phyloP scores from a whole-genome alignment of 2,797 vertebrate genomes.

The Phrynocephalus forsythii region DNA sequence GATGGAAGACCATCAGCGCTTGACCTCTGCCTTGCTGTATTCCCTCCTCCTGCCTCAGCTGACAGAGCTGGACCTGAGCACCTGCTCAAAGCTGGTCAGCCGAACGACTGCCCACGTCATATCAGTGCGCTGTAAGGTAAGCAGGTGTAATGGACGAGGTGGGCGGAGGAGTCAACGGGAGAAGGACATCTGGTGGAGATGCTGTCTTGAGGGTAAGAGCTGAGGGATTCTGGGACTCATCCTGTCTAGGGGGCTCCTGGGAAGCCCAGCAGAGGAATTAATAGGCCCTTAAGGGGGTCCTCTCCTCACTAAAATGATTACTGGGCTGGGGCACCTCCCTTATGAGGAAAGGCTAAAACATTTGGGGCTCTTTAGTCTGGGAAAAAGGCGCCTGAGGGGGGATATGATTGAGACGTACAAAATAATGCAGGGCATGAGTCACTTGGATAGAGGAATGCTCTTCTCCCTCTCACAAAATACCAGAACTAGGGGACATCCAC shows the following conservation, averaged over 20 bases:
- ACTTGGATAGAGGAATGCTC: no score
- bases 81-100: background rate
- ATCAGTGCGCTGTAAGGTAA: background rate
- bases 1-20: background rate
- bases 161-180: background rate
- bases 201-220: background rate
- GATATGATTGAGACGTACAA: no score
- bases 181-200: background rate
- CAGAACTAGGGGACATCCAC: no score
- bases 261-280: background rate
- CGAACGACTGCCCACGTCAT: background rate
- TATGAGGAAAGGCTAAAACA: no score
- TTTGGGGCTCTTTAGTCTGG: no score
- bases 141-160: background rate
- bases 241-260: no score
- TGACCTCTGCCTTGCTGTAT: background rate
- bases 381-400: no score
- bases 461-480: no score
- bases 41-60: background rate
- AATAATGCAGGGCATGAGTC: no score
- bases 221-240: background rate
- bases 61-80: background rate
- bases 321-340: no score
- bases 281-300: background rate
- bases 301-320: no score